Evolutionary conservation across 2,797 vertebrate species (phyloP).

Genomic region (Platalea minor): DNA sequence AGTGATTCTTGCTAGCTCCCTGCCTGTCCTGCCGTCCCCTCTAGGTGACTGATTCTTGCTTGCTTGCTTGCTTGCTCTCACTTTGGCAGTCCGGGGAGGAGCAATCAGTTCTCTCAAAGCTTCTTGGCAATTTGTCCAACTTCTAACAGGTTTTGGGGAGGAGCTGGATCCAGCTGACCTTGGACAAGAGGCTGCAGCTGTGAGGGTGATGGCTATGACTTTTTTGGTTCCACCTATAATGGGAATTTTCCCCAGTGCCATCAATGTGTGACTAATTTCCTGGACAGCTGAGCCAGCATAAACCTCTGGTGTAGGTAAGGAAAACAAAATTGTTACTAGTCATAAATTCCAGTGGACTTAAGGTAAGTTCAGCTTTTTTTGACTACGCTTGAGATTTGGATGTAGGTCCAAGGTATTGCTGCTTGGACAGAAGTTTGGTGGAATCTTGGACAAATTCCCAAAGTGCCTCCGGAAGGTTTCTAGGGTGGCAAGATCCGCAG

Average conservation of each 20-base stretch:
- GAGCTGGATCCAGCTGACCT: background rate
- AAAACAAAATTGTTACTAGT: background rate
- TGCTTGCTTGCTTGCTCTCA: background rate
- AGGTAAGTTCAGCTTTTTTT: background rate
- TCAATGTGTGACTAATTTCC: background rate
- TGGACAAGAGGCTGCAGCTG: background rate
- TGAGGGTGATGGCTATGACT: background rate
- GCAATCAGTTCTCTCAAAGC: background rate
- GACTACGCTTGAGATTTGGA: background rate
- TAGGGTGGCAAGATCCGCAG: background rate
- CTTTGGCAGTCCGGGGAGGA: background rate
- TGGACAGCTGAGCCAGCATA: background rate
- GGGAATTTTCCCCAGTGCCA: background rate
- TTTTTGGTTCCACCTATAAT: background rate
- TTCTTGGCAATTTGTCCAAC: background rate
- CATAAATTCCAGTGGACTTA: background rate
- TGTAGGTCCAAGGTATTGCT: background rate
- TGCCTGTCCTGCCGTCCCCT: background rate
- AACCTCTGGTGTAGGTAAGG: background rate
- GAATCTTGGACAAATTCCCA: background rate
- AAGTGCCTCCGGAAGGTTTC: background rate
- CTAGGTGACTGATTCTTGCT: background rate
- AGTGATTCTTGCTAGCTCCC: background rate
- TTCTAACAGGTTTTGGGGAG: background rate
- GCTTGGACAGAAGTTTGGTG: background rate